Percentiles rank a stretch among this genome's conserved stretches.
phyloP scores from a whole-genome alignment of 2,113 vertebrate genomes.

The Sceloporus undulatus region DNA sequence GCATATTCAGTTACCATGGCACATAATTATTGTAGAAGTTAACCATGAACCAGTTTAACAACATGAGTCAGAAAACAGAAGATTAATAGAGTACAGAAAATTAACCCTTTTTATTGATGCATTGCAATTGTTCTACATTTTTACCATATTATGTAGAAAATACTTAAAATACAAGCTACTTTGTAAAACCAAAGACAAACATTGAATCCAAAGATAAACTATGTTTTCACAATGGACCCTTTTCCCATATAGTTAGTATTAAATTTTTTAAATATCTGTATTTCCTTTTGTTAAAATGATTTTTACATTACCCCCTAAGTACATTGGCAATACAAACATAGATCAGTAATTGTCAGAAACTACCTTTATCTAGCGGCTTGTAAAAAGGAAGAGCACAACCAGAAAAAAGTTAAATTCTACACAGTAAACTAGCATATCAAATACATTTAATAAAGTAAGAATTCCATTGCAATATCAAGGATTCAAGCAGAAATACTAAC shows the following conservation, averaged over 20 bases:
- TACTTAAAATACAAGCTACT: constrained; percentile 93
- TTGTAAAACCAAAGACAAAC: constrained; percentile 93
- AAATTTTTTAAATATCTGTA: constrained; percentile 88
- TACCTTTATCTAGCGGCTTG: constrained; percentile 84
- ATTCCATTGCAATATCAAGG: constrained; percentile 86
- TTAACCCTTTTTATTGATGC: constrained; percentile 91
- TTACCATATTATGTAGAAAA: constrained; percentile 91
- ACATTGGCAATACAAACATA: constrained; percentile 89
- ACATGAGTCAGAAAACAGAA: constrained; percentile 50
- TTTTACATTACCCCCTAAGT: constrained; percentile 88
- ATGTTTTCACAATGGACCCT: constrained; percentile 90
- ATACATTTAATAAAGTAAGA: constrained; percentile 87
- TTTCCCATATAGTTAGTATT: constrained; percentile 89
- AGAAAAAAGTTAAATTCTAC: constrained; percentile 83
- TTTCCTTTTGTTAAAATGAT: constrained; percentile 89
- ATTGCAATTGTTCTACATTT: constrained; percentile 88
- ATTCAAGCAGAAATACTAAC: constrained; percentile 87
- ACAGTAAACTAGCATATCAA: constrained; percentile 88
- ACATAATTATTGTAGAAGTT: neutral
- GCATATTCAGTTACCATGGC: neutral
- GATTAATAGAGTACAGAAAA: constrained; percentile 82
- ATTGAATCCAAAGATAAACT: constrained; percentile 91
- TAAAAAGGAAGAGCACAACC: constrained; percentile 83
- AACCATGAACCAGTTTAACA: neutral
- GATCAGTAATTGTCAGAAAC: constrained; percentile 87